Evolutionary conservation across 2,888 invertebrate genomes (phyloP), one percentile per base, ranked within the genome.

Genomic region (Caradrina clavipalpis): DNA sequence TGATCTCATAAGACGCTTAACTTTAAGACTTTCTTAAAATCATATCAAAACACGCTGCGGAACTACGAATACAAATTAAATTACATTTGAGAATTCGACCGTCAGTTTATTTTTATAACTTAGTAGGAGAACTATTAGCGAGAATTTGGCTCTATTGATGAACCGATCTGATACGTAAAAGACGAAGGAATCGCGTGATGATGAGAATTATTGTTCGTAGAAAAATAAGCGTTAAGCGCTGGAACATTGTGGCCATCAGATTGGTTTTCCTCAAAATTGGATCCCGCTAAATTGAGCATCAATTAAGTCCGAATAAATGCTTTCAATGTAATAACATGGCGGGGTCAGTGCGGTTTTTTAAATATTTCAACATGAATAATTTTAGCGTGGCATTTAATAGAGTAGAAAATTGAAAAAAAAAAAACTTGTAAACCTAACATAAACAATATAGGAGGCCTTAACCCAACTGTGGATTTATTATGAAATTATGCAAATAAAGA

Each of bases 111-210:
- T 45, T 13, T 21, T 8, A 53, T 19, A 21, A 42, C 22, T 31
- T 51, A 17, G 39, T 13, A 35, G 49, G 35, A 31, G 58, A 50
- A 53, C 19, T 57, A 64, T 68, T 60, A 65, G 26, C 31, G 31
- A 56, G 1, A 61, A 66, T 63, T 65, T n/a, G 50, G 53, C 65
- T 51, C 31, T 56, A 55, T 66, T 71, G 80, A 73, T 73, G 49
- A 69, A 55, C 58, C 55, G 39, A 73, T 73, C 58, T 57, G 77
- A 80, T 82, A 80, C 15, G 61, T 15, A 54, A 58, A 73, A 66
- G 62, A 77, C 65, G 68, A 70, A 57, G 73, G 76, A 65, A 83
- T 88, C 82, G 89, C 89, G 86, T 89, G 88, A 83, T 74, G 81
- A 76, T 80, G 76, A 68, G 59, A 84, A 86, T 86, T 78, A 72